Base-by-base conservation (phyloP, 2,888 invertebrate species). In the Clanis bilineata region DNA sequence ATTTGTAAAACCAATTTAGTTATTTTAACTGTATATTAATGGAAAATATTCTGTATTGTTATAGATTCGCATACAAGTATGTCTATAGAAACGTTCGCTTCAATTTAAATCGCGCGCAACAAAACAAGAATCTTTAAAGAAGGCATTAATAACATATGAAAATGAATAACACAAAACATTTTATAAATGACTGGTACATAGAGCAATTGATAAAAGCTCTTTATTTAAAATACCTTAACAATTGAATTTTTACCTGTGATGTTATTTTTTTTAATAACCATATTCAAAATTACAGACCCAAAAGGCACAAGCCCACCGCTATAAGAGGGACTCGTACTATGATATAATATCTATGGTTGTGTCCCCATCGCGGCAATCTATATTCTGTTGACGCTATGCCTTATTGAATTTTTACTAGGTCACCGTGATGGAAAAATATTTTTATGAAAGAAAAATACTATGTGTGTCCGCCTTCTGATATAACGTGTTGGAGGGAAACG, bases 331-430 rank as follows among this genome's bases (percentile, higher is more conserved):
- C 12, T 15, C 25, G n/a, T 18, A 28, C 47, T 32, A 15, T 28
- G 28, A n/a, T 28, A 28, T 45, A 25, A n/a, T 18, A 32, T 10
- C 15, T n/a, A 15, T 51, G 18, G 7, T 18, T 32, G 10, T 18
- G 18, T 28, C 51, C 18, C 25, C 28, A 47, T 51, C 51, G 51
- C 18, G 51, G 51, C 32, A 51, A 51, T 51, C 51, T 12, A 38
- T 59, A 23, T 55, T 43, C 32, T 43, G 22, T 43, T 21, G 32
- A 32, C 59, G 25, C 28, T 22, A 41, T 51, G 23, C 38, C 25
- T 54, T 51, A 41, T 58, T 41, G 18, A 57, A 57, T 57, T 43
- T 57, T 32, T 57, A 57, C 28, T 43, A 25, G 57, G 57, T 57
- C 57, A 57, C 32, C 39, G 25, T 57, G 28, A 43, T 43, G 28